Evolutionary conservation across 1,140 invertebrate genomes (phyloP).

Genomic region (Pollicipes pollicipes): DNA sequence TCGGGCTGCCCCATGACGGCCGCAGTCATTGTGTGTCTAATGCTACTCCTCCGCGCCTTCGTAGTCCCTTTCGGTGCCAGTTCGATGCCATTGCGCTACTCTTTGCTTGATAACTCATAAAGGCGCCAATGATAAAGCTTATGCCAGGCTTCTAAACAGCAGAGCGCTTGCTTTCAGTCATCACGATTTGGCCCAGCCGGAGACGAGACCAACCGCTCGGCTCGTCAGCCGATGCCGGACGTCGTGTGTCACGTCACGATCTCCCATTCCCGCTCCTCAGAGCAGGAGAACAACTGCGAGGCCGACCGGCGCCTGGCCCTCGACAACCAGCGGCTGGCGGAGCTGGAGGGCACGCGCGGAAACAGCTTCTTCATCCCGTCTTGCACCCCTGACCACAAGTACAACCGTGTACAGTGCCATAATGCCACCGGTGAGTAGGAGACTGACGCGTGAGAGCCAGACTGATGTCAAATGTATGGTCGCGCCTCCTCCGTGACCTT

Average conservation of each 20-base stretch:
- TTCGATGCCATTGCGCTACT: neutral
- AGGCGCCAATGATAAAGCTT: too few species aligned
- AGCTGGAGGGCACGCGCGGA: neutral
- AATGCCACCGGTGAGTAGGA: conserved; percentile 27
- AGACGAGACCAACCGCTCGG: too few species aligned
- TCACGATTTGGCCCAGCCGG: neutral
- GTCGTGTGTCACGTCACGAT: neutral
- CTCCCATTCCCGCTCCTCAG: too few species aligned
- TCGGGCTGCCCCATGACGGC: too few species aligned
- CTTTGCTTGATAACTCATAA: neutral
- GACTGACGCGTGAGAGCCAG: too few species aligned
- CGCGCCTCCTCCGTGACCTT: too few species aligned
- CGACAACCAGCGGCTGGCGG: conserved; percentile 10
- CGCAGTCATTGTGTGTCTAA: neutral
- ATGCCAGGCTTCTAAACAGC: neutral
- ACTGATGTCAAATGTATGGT: too few species aligned
- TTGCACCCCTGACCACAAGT: conserved; percentile 64
- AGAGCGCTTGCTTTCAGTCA: neutral
- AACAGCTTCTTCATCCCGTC: conserved; percentile 40
- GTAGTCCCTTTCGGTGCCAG: neutral
- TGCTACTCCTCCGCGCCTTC: neutral
- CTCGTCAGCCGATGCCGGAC: neutral
- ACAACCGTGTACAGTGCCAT: conserved; percentile 43
- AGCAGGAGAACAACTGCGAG: neutral
- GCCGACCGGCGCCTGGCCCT: conserved; percentile 18